Evolutionary conservation across 1,140 invertebrate genomes (phyloP), one percentile per base, ranked within the genome.

Genomic region (Phymastichus coffea): DNA sequence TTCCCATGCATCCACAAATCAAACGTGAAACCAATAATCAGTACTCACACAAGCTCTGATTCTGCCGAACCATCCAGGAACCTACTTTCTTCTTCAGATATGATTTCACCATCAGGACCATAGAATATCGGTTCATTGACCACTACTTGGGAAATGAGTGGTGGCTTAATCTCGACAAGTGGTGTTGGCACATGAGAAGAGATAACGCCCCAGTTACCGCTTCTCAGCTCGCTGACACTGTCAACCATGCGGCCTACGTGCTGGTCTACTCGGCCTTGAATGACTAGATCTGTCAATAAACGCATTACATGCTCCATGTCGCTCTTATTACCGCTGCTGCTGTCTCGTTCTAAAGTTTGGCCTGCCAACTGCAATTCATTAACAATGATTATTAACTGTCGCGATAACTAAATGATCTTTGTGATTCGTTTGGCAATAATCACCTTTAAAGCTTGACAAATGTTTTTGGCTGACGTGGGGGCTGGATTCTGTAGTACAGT

Each of bases 381-480:
- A 53, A 20, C 33, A 38, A 7, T 35, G 37, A 54, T 33, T 26
- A 25, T 38, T n/a, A n/a, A n/a, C n/a, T n/a, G n/a, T n/a, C n/a
- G n/a, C n/a, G n/a, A n/a, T n/a, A n/a, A n/a, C n/a, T n/a, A n/a
- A n/a, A 10, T 25, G n/a, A 17, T 25, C 15, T 52, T 6, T 28
- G 4, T 52, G n/a, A 52, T 30, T 15, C 26, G 6, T 10, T 19
- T 17, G 12, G 40, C 26, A 7, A 41, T 52, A 54, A 28, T 30
- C 67, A 78, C 81, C 64, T 82, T 82, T 2, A 82, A 66, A 12
- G 80, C 76, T 66, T 82, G 81, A 48, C 80, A 81, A 37, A 80
- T 78, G 53, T 76, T 76, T 63, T 81, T 82, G 4, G 74, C 74
- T 12, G 77, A 78, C 46, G 67, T 79, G 1, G 70, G 69, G 1